Conservation (phyloP, 2,888 invertebrate species). For the Luperina nickerlii region DNA sequence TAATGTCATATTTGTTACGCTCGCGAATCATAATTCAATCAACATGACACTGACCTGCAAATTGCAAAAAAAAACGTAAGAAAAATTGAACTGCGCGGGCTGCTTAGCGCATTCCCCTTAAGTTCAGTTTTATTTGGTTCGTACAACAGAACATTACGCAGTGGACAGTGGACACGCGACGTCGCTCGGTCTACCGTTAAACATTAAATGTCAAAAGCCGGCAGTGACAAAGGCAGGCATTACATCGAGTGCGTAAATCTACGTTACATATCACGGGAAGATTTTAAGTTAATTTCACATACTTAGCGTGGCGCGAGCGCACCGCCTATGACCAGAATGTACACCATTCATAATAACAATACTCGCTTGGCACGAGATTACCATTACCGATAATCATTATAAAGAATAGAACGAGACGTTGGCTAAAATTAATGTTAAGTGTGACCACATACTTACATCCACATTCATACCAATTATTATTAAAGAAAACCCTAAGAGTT, state of each 20-base stretch:
- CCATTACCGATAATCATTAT: constrained; percentile 73
- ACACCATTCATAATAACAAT: constrained; percentile 84
- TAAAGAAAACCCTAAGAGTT: constrained; percentile 82
- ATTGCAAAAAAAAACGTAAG: not conserved
- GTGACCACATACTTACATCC: constrained; percentile 85
- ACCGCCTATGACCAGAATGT: constrained; percentile 89
- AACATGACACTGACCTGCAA: not conserved
- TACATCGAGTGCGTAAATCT: constrained; percentile 65
- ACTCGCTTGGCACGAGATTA: constrained; percentile 80
- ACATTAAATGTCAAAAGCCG: constrained; percentile 59
- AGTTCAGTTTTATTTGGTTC: constrained; percentile 30
- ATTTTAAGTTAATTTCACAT: constrained; percentile 76
- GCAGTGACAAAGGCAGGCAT: constrained; percentile 71
- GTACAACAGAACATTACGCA: constrained; percentile 41
- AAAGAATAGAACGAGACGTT: constrained; percentile 79
- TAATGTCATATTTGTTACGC: not conserved
- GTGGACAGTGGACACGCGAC: constrained; percentile 41
- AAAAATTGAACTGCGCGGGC: not conserved
- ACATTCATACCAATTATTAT: constrained; percentile 79
- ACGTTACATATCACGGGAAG: constrained; percentile 73
- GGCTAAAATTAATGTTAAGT: constrained; percentile 83
- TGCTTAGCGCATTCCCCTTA: not conserved
- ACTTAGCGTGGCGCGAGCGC: constrained; percentile 79
- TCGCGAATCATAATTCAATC: too few relatives aligned
- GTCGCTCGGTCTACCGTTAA: constrained; percentile 29